Percentiles rank a stretch among this genome's conserved stretches.
phyloP scores from a whole-genome alignment of 2,888 invertebrate species.

The Hermaeophaga mercurialis region DNA sequence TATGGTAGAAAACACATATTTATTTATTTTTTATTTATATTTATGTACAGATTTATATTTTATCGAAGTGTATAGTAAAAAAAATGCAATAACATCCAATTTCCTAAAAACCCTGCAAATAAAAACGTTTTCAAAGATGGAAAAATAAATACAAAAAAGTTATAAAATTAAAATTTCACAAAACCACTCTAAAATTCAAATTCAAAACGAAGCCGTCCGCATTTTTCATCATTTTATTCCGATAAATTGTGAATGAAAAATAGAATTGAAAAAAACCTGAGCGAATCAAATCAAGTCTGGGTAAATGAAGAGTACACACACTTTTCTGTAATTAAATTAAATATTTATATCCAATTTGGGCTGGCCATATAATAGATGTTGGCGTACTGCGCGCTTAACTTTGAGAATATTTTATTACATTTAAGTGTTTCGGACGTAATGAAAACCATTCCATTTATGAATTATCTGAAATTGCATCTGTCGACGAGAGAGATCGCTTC shows the following conservation, averaged over 20 bases:
- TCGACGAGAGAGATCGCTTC: slow-evolving; percentile 1
- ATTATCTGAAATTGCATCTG: slow-evolving; percentile 29
- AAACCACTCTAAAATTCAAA: slow-evolving; percentile 20
- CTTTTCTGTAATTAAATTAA: slow-evolving; percentile 53
- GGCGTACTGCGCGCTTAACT: slow-evolving; percentile 42
- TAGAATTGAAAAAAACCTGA: slow-evolving; percentile 22
- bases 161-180: slow-evolving; percentile 1
- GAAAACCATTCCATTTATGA: slow-evolving; percentile 38
- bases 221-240: slow-evolving; percentile 19
- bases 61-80: too few relatives aligned
- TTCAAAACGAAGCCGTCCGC: neutral
- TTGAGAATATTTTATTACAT: slow-evolving; percentile 50
- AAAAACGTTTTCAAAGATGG: too few relatives aligned
- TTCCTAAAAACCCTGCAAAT: too few relatives aligned
- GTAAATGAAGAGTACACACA: slow-evolving; percentile 44
- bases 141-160: too few relatives aligned
- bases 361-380: slow-evolving; percentile 42
- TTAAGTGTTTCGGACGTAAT: slow-evolving; percentile 48
- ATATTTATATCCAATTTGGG: slow-evolving; percentile 53
- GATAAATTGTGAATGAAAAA: slow-evolving; percentile 26
- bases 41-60: too few relatives aligned
- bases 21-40: too few relatives aligned
- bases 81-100: too few relatives aligned
- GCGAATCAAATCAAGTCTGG: slow-evolving; percentile 37
- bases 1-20: too few relatives aligned